A percentile compares a stretch with the other conserved stretches of the same genome.
phyloP scores from a whole-genome alignment of 2,113 vertebrate genomes.

The Archilochus colubris region DNA sequence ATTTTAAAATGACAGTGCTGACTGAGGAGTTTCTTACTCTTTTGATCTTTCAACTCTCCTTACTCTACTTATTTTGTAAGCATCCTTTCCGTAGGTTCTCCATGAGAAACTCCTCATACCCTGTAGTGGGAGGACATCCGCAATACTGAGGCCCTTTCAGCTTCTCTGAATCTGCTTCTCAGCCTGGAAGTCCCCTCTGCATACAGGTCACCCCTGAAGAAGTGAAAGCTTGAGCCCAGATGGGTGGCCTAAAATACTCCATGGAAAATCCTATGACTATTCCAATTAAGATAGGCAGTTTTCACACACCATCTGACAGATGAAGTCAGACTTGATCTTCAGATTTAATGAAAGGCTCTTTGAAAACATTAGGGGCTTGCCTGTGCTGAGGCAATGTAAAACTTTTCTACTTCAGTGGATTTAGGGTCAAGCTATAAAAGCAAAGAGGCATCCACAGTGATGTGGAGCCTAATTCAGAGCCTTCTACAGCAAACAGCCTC shows the following conservation, averaged over 20 bases:
- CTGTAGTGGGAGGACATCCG: background rate
- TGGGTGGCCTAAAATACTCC: background rate
- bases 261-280: background rate
- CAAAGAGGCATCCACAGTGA: background rate
- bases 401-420: background rate
- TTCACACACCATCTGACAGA: background rate
- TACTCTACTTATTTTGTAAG: background rate
- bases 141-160: background rate
- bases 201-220: background rate
- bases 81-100: background rate
- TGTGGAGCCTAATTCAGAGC: background rate
- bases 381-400: background rate
- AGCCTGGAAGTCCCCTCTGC: background rate
- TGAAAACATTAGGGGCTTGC: background rate
- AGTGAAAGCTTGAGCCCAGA: background rate
- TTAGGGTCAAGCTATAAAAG: background rate
- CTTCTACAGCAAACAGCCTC: background rate
- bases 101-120: background rate
- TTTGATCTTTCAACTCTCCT: background rate
- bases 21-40: background rate
- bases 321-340: background rate
- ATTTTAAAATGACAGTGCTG: background rate
- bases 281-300: background rate
- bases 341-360: background rate
- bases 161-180: background rate